A percentile compares a stretch with the other conserved stretches of the same genome.
Evolutionary conservation across 2,113 vertebrate genomes (phyloP).

Genomic region (Bufo bufo): DNA sequence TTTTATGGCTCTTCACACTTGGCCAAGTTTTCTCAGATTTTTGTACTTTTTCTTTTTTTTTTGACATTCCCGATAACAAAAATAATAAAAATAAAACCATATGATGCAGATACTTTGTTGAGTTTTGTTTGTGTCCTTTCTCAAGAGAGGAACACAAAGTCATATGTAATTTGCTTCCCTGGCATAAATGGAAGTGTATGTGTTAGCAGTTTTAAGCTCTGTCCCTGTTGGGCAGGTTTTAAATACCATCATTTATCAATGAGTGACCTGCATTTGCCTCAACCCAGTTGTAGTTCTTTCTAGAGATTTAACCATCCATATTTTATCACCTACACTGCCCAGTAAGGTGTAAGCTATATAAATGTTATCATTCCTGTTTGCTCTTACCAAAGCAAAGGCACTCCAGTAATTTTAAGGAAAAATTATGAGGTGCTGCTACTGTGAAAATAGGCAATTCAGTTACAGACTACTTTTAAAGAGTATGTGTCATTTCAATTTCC

Average conservation of each 20-base stretch:
- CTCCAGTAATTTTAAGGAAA: neutral
- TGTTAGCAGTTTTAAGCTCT: constrained; percentile 9
- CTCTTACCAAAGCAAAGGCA: neutral
- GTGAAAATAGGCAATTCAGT: too few species aligned
- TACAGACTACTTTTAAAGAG: too few species aligned
- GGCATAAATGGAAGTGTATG: neutral
- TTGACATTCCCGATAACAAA: neutral
- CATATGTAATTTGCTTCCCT: neutral
- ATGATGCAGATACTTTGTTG: neutral
- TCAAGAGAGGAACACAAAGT: neutral
- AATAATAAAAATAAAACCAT: constrained; percentile 17
- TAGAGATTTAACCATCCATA: neutral
- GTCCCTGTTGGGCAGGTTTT: constrained; percentile 24
- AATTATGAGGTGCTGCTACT: too few species aligned
- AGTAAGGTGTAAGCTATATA: neutral
- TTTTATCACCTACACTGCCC: neutral
- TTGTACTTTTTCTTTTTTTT: constrained; percentile 45
- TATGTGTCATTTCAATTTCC: too few species aligned
- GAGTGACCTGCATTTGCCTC: constrained; percentile 1
- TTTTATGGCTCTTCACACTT: constrained; percentile 10
- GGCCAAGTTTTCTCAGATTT: constrained; percentile 35
- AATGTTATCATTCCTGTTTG: neutral
- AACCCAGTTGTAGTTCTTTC: neutral
- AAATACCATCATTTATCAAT: constrained; percentile 38
- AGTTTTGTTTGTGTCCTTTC: neutral